Conservation (phyloP, 2,797 vertebrate species). For the Nasua narica region DNA sequence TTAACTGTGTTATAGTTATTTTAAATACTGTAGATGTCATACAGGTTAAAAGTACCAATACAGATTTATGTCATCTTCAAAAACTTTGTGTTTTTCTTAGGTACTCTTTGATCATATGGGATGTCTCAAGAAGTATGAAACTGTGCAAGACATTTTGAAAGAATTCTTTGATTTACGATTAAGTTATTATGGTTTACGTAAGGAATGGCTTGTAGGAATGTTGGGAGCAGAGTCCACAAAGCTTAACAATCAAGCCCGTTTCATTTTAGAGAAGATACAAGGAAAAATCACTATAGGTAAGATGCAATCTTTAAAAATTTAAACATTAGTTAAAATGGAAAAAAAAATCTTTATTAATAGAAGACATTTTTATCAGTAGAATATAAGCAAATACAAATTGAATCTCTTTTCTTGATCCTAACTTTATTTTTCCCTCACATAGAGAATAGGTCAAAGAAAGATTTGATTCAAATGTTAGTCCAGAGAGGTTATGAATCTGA, state of each 20-base stretch:
- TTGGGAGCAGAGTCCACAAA: conserved; percentile 94
- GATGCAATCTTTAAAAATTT: conserved; percentile 56
- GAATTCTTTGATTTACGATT: conserved; percentile 98
- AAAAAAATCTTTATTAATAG: conserved; percentile 68
- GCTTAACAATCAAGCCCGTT: conserved; percentile 97
- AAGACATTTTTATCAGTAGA: conserved; percentile 64
- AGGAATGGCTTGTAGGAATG: conserved; percentile 96
- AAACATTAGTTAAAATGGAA: conserved; percentile 56
- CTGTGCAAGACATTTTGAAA: conserved; percentile 96
- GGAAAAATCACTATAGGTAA: conserved; percentile 96
- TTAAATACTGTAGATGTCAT: neutral
- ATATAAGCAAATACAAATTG: conserved; percentile 77
- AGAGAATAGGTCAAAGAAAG: conserved; percentile 98
- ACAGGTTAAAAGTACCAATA: conserved; percentile 39
- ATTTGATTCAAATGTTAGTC: conserved; percentile 96
- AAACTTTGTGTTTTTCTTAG: conserved; percentile 78
- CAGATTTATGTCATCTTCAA: neutral
- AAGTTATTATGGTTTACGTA: conserved; percentile 95
- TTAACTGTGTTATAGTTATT: neutral
- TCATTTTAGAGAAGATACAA: conserved; percentile 98
- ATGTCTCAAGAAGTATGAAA: conserved; percentile 97
- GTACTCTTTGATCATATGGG: conserved; percentile 99
- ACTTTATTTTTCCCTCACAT: conserved; percentile 66
- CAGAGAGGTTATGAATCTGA: conserved; percentile 98
- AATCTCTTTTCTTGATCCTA: conserved; percentile 68